These are phyloP conservation scores for Chymomyza fuscimana DNA, from an alignment of 2,888 invertebrate genomes.

Conservation along the genomic window DNA sequence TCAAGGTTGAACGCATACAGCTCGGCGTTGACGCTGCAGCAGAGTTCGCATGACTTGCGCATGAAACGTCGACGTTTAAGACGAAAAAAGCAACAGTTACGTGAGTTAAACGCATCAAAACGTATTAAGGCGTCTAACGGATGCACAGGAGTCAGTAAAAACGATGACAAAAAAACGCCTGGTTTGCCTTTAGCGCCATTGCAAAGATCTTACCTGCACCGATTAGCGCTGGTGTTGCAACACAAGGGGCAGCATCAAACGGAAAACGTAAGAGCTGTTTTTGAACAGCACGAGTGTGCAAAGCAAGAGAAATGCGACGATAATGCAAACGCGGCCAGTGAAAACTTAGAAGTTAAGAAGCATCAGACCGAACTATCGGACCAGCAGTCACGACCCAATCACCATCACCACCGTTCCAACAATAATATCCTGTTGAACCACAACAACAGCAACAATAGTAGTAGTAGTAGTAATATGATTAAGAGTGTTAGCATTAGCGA, in stretches of 20 bases:
- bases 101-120: constrained; percentile 61
- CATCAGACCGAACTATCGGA: constrained; percentile 45
- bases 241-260: constrained; percentile 36
- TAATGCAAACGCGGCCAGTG: constrained; percentile 37
- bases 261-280: constrained; percentile 29
- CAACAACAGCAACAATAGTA: constrained; percentile 68
- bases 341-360: constrained; percentile 23
- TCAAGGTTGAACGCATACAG: constrained; percentile 67
- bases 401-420: constrained; percentile 67
- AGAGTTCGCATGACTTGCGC: constrained; percentile 45
- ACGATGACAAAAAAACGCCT: constrained; percentile 5
- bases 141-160: neutral
- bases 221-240: constrained; percentile 66
- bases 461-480: constrained; percentile 72
- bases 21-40: constrained; percentile 66
- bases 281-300: constrained; percentile 52
- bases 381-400: constrained; percentile 60
- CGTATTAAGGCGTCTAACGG: constrained; percentile 31
- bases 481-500: constrained; percentile 78
- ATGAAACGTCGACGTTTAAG: constrained; percentile 59
- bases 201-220: constrained; percentile 63
- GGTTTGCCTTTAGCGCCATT: constrained; percentile 46
- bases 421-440: constrained; percentile 45
- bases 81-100: constrained; percentile 52
- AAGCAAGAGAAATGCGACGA: constrained; percentile 66